Base-by-base conservation (phyloP, 2,113 vertebrate species). In the Seriola aureovittata region DNA sequence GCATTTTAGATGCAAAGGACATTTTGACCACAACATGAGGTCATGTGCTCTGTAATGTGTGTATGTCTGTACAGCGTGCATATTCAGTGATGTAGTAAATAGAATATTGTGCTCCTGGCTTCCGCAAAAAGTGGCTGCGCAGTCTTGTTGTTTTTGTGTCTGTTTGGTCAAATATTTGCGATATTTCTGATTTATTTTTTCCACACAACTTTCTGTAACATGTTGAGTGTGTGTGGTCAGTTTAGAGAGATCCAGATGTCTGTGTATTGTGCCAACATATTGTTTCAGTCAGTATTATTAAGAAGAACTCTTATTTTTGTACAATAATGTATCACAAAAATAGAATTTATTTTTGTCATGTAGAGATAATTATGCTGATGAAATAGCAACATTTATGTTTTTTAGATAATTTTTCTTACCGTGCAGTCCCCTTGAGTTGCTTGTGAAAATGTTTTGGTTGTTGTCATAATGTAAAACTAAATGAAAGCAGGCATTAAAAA, bases 211-310 rank as follows among this genome's bases (percentile, higher is more conserved):
- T n/a, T 17, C 17, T 58, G 29, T 58, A 57, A 69, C 34, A 12
- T 29, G 40, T 59, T 72, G 65, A 46, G 25, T 63, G 76, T 68
- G 21, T 60, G 21, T 60, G 48, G 13, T 57, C 9, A 19, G 13
- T 52, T 59, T 59, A 44, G 34, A 52, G 19, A 16, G 1, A 42
- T 42, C 42, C 23, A 34, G 67, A 52, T 14, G 25, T 38, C 13
- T 55, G 1, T 84, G 36, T 11, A 38, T 44, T 69, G 34, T 87
- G 75, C 60, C 59, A 84, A 59, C 34, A 60, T 50, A 44, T 81
- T 71, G 13, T 90, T 36, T 78, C 34, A 17, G 1, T 81, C 89
- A 91, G 88, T 93, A 92, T 91, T 89, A 89, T 75, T 76, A 78
- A 46, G 64, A 82, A 40, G 4, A 67, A 23, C 44, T 79, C 5